Evolutionary conservation across 2,888 invertebrate genomes (phyloP), one percentile per base, ranked within the genome.

Genomic region (Cynaeus angustus): DNA sequence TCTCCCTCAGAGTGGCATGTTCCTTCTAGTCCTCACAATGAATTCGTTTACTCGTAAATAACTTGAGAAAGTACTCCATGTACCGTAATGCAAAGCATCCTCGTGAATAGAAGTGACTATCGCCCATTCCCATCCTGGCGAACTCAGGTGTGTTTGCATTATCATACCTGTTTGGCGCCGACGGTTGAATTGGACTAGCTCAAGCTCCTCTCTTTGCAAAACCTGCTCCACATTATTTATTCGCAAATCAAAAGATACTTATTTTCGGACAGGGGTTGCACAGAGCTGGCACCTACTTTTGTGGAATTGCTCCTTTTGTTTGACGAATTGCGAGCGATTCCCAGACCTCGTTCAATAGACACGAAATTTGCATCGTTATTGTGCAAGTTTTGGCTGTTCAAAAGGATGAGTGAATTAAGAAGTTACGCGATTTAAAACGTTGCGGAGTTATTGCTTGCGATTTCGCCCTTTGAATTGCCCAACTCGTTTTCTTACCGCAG

Each of bases 131-230:
- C 74, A 73, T 74, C 72, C 68, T 71, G 53, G 71, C 71, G 56
- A 73, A 73, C 72, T 72, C 74, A 72, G 72, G 74, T 74, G 77
- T 77, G 77, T 75, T 71, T 74, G 72, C 69, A 72, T 74, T 76
- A 74, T 73, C 73, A 76, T 76, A 76, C 77, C 75, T 71, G 77
- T 79, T 79, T 78, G 73, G 76, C 76, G 77, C 75, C 76, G 77
- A 79, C 79, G 78, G 79, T 77, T 74, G 73, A 75, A 72, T 69
- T 59, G 70, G 69, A 71, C 71, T 68, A 68, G 72, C 50, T 68
- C 38, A 33, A 26, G 61, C 52, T 58, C 53, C 56, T 41, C 38
- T 67, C 45, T 73, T 72, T 72, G 77, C 75, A 74, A 77, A 77
- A 75, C 77, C 75, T 72, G 75, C 74, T 69, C 72, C 71, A 67